Percentiles rank a stretch among this genome's conserved stretches.
Conservation (phyloP, 2,113 vertebrate species). For the Elaphurus davidianus region DNA sequence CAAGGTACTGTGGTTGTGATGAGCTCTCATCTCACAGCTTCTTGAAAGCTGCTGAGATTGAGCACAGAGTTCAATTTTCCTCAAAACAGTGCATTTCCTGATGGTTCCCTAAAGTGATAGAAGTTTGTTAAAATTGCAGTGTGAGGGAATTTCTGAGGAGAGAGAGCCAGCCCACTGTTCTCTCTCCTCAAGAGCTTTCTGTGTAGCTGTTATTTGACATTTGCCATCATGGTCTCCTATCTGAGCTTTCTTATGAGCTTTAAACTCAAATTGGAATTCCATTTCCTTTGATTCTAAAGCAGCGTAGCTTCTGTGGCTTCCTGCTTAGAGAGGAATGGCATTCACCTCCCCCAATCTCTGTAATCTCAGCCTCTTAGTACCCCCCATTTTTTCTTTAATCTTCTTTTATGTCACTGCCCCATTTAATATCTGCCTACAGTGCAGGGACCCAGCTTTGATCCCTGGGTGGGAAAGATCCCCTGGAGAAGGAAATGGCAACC, state of each 20-base stretch:
- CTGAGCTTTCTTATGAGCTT: neutral
- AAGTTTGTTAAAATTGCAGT: accelerated
- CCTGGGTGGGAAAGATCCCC: neutral
- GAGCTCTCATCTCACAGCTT: neutral
- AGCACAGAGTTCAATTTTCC: neutral
- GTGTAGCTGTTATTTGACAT: accelerated
- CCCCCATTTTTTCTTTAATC: neutral
- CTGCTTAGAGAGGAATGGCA: neutral
- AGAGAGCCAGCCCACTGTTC: neutral
- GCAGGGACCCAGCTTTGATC: neutral
- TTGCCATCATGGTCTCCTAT: accelerated
- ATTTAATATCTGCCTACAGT: neutral
- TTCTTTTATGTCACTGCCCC: neutral
- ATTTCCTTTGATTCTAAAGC: neutral
- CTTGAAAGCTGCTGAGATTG: neutral
- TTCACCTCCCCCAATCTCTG: neutral
- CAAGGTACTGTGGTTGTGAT: accelerated
- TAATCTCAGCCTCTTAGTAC: neutral
- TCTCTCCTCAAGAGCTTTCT: neutral
- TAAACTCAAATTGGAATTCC: neutral
- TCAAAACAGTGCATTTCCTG: neutral
- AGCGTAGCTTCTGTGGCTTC: too few relatives aligned
- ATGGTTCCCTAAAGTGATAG: too few relatives aligned
- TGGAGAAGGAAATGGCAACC: neutral
- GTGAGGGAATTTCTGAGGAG: neutral